phyloP scores from a whole-genome alignment of 2,797 vertebrate genomes.

The Oreochromis mossambicus region DNA sequence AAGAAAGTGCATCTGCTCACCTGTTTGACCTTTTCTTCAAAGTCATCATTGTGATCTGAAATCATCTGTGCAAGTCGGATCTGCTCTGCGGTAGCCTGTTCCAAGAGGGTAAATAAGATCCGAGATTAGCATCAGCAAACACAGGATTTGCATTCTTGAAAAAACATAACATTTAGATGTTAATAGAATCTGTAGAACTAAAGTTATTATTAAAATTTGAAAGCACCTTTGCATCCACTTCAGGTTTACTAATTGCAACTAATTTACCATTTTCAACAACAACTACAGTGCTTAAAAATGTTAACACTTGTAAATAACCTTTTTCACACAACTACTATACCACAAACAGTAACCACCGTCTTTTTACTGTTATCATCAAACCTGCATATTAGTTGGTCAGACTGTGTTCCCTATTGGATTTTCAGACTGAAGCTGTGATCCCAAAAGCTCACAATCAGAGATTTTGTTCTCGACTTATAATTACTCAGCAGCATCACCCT shows the following conservation, averaged over 20 bases:
- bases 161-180: neutral
- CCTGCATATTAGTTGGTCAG: neutral
- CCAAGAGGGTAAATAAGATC: neutral
- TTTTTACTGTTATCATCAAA: neutral
- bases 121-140: neutral
- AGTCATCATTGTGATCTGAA: slow-evolving; percentile 99
- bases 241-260: neutral
- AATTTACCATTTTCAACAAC: neutral
- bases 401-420: neutral
- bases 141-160: neutral
- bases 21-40: slow-evolving; percentile 99
- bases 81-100: slow-evolving; percentile 97
- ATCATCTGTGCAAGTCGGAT: slow-evolving; percentile 99
- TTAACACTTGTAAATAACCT: neutral
- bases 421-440: neutral
- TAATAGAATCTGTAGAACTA: neutral
- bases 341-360: neutral
- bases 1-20: slow-evolving; percentile 59
- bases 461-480: neutral
- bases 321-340: neutral
- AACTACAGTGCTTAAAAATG: neutral
- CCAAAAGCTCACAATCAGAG: neutral
- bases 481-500: neutral
- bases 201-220: neutral
- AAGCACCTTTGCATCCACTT: neutral